Conservation (phyloP, 2,113 vertebrate species). For the Rhabdomys dilectus region DNA sequence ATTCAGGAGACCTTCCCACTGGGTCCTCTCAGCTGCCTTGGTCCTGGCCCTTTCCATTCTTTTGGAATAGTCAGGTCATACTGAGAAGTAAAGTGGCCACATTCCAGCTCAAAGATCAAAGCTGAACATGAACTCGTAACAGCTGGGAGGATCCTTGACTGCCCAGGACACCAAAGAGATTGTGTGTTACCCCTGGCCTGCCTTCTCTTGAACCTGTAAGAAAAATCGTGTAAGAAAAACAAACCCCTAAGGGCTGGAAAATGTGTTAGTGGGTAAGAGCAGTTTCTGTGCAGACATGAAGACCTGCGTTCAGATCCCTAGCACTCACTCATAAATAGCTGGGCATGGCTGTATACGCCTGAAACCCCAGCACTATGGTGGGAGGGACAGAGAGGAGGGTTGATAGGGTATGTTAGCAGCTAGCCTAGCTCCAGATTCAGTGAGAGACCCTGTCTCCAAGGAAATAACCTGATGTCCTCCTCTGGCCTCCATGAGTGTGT, state of each 20-base stretch:
- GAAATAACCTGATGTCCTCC: background rate
- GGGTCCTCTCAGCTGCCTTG: background rate
- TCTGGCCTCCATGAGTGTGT: background rate
- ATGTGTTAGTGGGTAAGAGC: background rate
- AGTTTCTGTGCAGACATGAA: background rate
- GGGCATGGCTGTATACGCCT: background rate
- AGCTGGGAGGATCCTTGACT: background rate
- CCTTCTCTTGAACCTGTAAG: background rate
- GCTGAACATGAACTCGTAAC: background rate
- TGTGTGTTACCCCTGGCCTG: background rate
- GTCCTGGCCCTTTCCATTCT: conserved; percentile 31
- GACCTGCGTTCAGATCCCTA: background rate
- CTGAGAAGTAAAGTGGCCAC: background rate
- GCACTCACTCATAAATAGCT: background rate
- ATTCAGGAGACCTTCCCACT: background rate
- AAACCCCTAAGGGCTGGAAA: background rate
- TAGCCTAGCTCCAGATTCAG: background rate
- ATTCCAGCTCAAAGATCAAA: conserved; percentile 44
- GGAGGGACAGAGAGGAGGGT: background rate
- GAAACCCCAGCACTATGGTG: background rate
- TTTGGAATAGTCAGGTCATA: background rate
- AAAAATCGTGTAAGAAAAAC: conserved; percentile 21
- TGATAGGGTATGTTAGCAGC: background rate
- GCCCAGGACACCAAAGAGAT: background rate
- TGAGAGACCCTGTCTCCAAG: background rate